Evolutionary conservation across 2,113 vertebrate genomes (phyloP), one percentile per base, ranked within the genome.

Genomic region (Triplophysa dalaica): DNA sequence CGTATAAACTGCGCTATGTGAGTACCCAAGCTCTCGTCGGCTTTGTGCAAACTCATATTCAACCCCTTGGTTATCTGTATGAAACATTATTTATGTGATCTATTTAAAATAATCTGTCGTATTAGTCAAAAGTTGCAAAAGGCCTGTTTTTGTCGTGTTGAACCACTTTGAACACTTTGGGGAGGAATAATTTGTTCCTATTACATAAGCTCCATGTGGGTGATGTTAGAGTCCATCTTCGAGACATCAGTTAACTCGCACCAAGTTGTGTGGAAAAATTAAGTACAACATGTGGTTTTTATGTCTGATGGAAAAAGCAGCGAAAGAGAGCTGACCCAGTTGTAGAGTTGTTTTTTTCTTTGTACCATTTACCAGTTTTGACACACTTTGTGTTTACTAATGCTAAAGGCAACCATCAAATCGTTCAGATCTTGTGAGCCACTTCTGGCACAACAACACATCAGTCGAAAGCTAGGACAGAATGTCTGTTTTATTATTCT

Each of bases 361-460:
- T 21, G 21, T 58, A 38, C 41, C 56, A 22, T 19, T 79, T 69
- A 62, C 77, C 12, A 19, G 7, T 50, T 52, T 60, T 78, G 50
- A 78, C 33, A 19, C 65, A 54, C n/a, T 68, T 33, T 50, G 61
- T 70, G 77, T 79, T 61, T 79, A 12, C 45, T 65, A 24, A 52
- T 22, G 67, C 38, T 48, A 62, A 79, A 66, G 33, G 60, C 21
- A 33, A 63, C 41, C 56, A 70, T 54, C 14, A 41, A 70, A 21
- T 21, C 5, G 67, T 50, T 81, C 33, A 67, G 54, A 26, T 22
- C 62, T 67, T 60, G 62, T 67, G 62, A 63, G 19, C 67, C 50
- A 19, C 17, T 7, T 38, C 33, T 38, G 33, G 33, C 33, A 7
- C 6, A 38, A 22, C 22, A 24, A 9, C 56, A 61, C 14, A 50